Percentiles rank a stretch among this genome's conserved stretches.
phyloP scores from a whole-genome alignment of 2,797 vertebrate species.

The Margarornis squamiger region DNA sequence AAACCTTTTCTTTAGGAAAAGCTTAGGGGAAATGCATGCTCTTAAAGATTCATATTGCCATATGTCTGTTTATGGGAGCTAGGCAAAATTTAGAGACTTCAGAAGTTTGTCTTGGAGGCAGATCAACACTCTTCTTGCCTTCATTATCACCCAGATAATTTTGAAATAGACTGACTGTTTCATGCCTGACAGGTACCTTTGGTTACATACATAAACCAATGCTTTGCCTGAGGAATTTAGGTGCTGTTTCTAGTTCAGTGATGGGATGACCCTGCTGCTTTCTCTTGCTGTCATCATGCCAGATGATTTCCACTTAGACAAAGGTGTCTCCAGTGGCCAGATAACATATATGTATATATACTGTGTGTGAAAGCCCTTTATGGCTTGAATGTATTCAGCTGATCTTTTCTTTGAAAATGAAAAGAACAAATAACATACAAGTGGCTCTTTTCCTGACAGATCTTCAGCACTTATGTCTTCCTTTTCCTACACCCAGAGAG shows the following conservation, averaged over 20 bases:
- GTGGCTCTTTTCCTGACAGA: background rate
- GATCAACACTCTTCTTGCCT: background rate
- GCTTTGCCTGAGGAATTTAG: background rate
- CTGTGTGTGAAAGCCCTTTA: background rate
- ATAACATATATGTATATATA: background rate
- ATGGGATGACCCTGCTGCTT: background rate
- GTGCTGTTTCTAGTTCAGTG: background rate
- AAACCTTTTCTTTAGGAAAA: background rate
- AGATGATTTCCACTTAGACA: background rate
- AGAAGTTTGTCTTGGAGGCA: background rate
- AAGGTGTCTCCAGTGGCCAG: background rate
- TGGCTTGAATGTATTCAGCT: background rate
- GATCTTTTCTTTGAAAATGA: background rate
- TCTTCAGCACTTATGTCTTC: background rate
- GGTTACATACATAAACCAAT: fast-evolving
- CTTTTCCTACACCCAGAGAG: background rate
- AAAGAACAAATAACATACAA: background rate
- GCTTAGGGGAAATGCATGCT: background rate
- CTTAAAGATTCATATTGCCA: conserved; percentile 31
- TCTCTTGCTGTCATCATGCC: background rate
- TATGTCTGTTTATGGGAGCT: background rate
- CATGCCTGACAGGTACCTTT: background rate
- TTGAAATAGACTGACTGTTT: background rate
- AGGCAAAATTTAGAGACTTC: background rate
- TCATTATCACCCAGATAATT: background rate